Evolutionary conservation across 1,140 invertebrate species (phyloP), one percentile per base, ranked within the genome.

Genomic region (Aricia agestis): DNA sequence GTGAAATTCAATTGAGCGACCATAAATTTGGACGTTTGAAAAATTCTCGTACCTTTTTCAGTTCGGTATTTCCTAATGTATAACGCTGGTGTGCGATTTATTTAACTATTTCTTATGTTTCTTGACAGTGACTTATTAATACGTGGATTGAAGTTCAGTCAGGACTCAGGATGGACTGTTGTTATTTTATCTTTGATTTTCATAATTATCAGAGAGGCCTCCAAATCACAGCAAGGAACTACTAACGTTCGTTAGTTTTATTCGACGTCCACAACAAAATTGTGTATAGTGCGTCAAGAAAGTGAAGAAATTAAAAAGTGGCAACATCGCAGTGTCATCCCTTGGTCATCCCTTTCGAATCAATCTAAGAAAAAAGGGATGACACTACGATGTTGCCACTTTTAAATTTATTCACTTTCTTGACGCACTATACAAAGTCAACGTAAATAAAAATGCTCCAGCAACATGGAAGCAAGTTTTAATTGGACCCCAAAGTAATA

Each of bases 1-100:
- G 86, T 88, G 86, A 91, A 91, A 91, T 90, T 91, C 89, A 91
- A 91, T 90, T 85, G 89, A 77, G 78, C 79, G 75, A 68, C 82
- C 74, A 89, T 91, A 89, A 85, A 89, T 90, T 84, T 89, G 79
- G 74, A 81, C 67, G 72, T 41, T 80, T 84, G 87, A 86, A 91
- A 81, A 87, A 87, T 89, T 90, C 80, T 77, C 63, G 70, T 80
- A 76, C 76, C 70, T 75, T 80, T 84, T 83, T 74, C 71, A 59
- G 68, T 61, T 69, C 59, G 52, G 9, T 32, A 19, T 19, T 63
- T 63, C 18, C 17, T 63, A 11, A 63, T 63, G 45, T 52, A 52
- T 52, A n/a, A n/a, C 45, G 13, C 45, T 52, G 11, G 59, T 63
- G 10, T 63, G 18, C 59, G 66, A 36, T 67, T 67, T 67, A 17